These are phyloP conservation scores for Stegostoma tigrinum DNA, from an alignment of 2,113 vertebrate species.

Conservation along the genomic window DNA sequence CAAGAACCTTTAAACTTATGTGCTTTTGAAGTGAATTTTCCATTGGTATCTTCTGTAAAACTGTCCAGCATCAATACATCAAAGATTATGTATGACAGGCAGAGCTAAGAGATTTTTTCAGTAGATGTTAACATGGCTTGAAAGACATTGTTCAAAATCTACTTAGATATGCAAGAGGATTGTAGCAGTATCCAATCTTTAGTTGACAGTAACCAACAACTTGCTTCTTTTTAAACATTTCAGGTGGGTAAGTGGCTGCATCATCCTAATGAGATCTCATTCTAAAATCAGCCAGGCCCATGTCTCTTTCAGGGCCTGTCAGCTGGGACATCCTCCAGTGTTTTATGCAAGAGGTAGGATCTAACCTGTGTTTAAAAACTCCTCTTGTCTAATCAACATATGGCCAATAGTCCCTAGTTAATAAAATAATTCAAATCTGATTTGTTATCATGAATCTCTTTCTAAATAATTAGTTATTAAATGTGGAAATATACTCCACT, in stretches of 20 bases:
- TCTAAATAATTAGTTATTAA: not conserved
- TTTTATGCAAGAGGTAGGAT: not conserved
- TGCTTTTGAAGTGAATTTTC: no score
- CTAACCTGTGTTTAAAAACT: not conserved
- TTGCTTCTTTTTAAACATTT: not conserved
- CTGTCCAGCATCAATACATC: no score
- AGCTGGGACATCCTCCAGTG: not conserved
- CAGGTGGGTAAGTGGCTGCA: not conserved
- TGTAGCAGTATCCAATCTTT: not conserved
- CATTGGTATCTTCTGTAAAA: no score
- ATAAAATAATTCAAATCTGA: not conserved
- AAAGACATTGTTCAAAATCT: not conserved
- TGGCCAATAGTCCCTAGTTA: not conserved
- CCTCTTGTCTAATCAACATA: not conserved
- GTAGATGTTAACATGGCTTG: not conserved
- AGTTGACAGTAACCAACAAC: not conserved
- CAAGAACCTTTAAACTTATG: no score
- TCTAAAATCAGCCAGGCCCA: not conserved
- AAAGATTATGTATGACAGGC: not conserved
- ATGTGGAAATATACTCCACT: not conserved
- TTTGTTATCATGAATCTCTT: not conserved
- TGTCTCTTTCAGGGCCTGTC: not conserved
- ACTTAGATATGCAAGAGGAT: not conserved
- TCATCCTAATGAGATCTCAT: not conserved
- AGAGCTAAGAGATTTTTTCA: not conserved